phyloP scores from a whole-genome alignment of 2,113 vertebrate genomes.

The Paratilapia polleni region DNA sequence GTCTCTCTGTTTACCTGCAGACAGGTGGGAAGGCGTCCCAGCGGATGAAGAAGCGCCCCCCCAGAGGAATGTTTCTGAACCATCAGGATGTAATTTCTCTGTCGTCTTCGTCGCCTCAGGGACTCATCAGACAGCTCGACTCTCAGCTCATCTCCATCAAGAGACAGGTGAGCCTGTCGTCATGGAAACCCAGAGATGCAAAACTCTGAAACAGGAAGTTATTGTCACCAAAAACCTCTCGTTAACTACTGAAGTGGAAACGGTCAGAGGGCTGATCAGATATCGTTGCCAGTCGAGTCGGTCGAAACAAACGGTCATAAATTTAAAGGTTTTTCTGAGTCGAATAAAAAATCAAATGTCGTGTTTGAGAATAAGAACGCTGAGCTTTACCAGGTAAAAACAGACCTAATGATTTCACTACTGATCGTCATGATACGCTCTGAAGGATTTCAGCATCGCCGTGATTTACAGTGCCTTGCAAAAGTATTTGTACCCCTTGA shows the following conservation, averaged over 20 bases:
- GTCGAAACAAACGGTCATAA: too few relatives aligned
- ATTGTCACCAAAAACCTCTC: not conserved
- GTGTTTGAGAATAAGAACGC: too few relatives aligned
- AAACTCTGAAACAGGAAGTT: too few relatives aligned
- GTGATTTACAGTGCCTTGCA: too few relatives aligned
- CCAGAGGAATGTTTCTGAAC: conserved; percentile 95
- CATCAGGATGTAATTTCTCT: conserved; percentile 91
- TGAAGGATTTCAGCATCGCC: too few relatives aligned
- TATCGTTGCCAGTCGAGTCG: not conserved
- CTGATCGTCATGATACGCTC: not conserved
- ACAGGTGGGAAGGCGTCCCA: conserved; percentile 83
- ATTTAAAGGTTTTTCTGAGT: too few relatives aligned
- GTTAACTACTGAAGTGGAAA: not conserved
- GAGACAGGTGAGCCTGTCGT: conserved; percentile 83
- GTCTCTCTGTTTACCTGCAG: conserved; percentile 23
- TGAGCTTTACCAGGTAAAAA: not conserved
- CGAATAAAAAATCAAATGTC: too few relatives aligned
- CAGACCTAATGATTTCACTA: fast-evolving
- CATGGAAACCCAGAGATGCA: not conserved
- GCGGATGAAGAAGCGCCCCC: conserved; percentile 92
- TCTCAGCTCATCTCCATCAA: conserved; percentile 94
- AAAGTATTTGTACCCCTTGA: too few relatives aligned
- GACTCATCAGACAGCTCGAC: conserved; percentile 91
- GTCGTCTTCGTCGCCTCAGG: conserved; percentile 87
- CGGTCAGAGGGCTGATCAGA: not conserved